Conservation (phyloP, 92 coral and sea anemone species). For the Epizoanthus scotinus region DNA sequence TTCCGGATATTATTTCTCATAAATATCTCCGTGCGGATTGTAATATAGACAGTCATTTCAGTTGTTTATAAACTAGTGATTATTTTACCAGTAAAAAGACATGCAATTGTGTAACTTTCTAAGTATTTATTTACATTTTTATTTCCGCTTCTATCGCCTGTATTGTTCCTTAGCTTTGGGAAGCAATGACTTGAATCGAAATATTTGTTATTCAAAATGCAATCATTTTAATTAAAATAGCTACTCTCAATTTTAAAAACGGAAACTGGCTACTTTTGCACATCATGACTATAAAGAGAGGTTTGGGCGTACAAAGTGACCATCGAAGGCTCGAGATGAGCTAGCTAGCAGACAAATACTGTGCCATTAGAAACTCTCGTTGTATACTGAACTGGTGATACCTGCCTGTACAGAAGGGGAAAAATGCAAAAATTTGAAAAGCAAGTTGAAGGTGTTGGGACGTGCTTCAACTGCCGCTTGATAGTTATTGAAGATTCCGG, state of each 20-base stretch:
- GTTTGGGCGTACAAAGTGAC: too few species aligned
- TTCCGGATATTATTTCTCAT: too few species aligned
- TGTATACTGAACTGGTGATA: not conserved
- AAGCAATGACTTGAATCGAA: not conserved
- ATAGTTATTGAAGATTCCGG: slow-evolving; percentile 36
- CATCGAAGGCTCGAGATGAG: too few species aligned
- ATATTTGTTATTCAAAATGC: slow-evolving; percentile 20
- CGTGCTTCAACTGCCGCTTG: not conserved
- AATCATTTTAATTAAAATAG: slow-evolving; percentile 1
- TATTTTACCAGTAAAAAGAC: not conserved
- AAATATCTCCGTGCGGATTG: too few species aligned
- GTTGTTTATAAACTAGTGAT: too few species aligned
- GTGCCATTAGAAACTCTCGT: not conserved
- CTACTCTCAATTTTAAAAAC: not conserved
- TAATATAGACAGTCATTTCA: too few species aligned
- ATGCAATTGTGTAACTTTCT: slow-evolving; percentile 6
- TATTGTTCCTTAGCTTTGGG: slow-evolving; percentile 8
- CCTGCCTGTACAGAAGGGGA: not conserved
- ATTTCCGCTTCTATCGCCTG: not conserved
- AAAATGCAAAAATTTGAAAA: not conserved
- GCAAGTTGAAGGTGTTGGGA: not conserved
- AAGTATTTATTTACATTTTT: slow-evolving; percentile 7
- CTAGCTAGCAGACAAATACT: not conserved
- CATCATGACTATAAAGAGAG: too few species aligned
- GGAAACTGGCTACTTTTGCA: not conserved